Evolutionary conservation across 2,888 invertebrate genomes (phyloP).

Genomic region (Drosophila pseudotakahashii): DNA sequence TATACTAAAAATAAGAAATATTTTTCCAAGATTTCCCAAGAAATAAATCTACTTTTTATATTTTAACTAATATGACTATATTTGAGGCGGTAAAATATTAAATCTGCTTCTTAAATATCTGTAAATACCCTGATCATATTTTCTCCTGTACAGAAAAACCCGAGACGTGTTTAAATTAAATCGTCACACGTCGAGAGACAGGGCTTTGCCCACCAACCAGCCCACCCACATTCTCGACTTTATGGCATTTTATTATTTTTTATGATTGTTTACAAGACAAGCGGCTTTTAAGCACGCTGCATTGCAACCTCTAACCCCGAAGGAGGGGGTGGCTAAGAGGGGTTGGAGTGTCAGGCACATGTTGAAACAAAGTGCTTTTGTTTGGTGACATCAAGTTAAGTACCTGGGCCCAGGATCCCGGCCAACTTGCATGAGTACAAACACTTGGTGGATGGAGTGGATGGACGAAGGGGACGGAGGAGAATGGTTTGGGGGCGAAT

Average conservation of each 20-base stretch:
- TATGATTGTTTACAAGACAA: slow-evolving; percentile 80
- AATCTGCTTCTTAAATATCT: background rate
- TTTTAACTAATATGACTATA: too few relatives aligned
- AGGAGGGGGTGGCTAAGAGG: background rate
- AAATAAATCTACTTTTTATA: too few relatives aligned
- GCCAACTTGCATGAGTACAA: slow-evolving; percentile 68
- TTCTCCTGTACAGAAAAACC: background rate
- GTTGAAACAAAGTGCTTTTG: slow-evolving; percentile 79
- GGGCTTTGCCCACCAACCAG: slow-evolving; percentile 17
- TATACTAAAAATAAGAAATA: too few relatives aligned
- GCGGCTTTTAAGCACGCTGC: slow-evolving; percentile 76
- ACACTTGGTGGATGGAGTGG: slow-evolving; percentile 52
- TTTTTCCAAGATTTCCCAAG: too few relatives aligned
- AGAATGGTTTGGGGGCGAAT: slow-evolving; percentile 17
- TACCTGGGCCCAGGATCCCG: slow-evolving; percentile 60
- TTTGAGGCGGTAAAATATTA: background rate
- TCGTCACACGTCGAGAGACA: slow-evolving; percentile 25
- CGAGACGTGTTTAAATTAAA: slow-evolving; percentile 32
- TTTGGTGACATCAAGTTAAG: slow-evolving; percentile 81
- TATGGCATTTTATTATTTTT: slow-evolving; percentile 80
- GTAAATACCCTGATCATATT: background rate
- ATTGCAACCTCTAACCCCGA: slow-evolving; percentile 48
- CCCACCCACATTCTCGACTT: slow-evolving; percentile 59
- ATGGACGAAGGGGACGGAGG: background rate
- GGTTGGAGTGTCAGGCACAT: slow-evolving; percentile 67